Evolutionary conservation across 2,888 invertebrate species (phyloP), one percentile per base, ranked within the genome.

Genomic region (Alentia gelatinosa): DNA sequence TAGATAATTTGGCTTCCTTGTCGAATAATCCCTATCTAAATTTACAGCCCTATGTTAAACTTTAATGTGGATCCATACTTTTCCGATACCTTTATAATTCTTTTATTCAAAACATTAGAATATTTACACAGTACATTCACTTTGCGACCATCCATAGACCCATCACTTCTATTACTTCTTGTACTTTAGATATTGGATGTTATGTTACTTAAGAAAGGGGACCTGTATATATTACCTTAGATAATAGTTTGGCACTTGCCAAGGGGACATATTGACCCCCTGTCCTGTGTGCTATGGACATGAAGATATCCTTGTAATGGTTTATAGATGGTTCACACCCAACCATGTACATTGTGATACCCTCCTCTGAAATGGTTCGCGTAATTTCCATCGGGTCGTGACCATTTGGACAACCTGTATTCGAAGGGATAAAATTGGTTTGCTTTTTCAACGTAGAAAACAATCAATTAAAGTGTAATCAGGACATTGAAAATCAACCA

Each of bases 181-280:
- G 19, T 47, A 7, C 19, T 12, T 12, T 12, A 47, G 47, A 47
- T 47, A 7, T 47, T 47, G 9, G 7, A 12, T 47, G 7, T 47
- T 47, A 12, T 19, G 19, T 47, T 47, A 47, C 47, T 12, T 19
- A 47, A 12, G 47, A 12, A 47, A 12, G 47, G 7, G 19, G 47
- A 19, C 47, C 47, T 47, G 19, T 19, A 47, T 47, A 15, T 74
- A 12, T 91, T 40, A 92, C 92, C 83, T 91, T 91, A 0, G 92
- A 42, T 0, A 95, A 92, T 5, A 94, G 88, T 63, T 94, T 91
- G 0, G 95, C 94, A 50, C 93, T 94, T 0, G 92, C 90, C n/a
- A 95, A 91, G 1, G 95, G 95, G 4, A 95, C 94, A 91, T 95
- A 95, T 91, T 95, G 95, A 4, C 95, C 95, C 0, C 95, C 95